Evolutionary conservation across 2,888 invertebrate species (phyloP).

Genomic region (Tricholauxania praeusta): DNA sequence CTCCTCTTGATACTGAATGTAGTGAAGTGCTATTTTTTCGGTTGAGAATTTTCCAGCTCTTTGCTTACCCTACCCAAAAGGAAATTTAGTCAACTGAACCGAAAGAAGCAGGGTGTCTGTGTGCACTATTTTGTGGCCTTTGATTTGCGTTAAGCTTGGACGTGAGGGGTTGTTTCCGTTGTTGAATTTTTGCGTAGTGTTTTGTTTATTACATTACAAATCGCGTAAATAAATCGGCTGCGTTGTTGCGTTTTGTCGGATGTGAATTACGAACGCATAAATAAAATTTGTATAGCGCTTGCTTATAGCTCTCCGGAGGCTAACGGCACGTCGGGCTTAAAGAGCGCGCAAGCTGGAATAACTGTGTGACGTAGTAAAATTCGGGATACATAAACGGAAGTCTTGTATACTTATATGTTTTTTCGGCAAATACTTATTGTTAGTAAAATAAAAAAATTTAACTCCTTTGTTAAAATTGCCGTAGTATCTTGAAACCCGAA

Average conservation of each 20-base stretch:
- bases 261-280: background rate
- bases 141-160: background rate
- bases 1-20: background rate
- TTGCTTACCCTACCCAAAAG: background rate
- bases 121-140: conserved; percentile 30
- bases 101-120: conserved; percentile 38
- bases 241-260: conserved; percentile 5
- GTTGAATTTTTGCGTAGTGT: conserved; percentile 1
- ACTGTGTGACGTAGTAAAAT: conserved; percentile 28
- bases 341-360: conserved; percentile 11
- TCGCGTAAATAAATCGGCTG: conserved; percentile 15
- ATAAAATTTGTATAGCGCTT: background rate
- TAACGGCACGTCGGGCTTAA: conserved; percentile 3
- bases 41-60: conserved; percentile 4
- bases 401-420: background rate
- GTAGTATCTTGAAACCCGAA: too few relatives aligned
- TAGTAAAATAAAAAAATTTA: too few relatives aligned
- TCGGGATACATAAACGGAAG: conserved; percentile 33
- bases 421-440: background rate
- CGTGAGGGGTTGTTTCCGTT: conserved; percentile 20
- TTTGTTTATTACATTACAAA: conserved; percentile 3
- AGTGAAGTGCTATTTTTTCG: conserved; percentile 8
- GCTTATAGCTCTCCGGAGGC: background rate
- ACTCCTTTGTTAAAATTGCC: too few relatives aligned
- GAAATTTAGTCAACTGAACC: background rate